Base-by-base conservation (phyloP, 2,888 invertebrate genomes). In the Blastobasis lacticolella region DNA sequence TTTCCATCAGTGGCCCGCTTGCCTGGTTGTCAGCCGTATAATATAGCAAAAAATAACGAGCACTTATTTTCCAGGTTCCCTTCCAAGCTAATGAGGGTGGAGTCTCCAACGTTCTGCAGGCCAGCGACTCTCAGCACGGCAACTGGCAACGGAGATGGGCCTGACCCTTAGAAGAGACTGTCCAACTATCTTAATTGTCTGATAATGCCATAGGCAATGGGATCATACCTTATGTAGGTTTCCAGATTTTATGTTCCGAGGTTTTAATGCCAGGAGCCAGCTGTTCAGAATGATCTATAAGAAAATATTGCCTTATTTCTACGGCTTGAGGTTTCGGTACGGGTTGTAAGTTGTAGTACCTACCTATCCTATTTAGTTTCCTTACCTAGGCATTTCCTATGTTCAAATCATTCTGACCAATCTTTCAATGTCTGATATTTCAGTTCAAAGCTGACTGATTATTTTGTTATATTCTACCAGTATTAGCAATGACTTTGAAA, bases 101-200 rank as follows among this genome's bases (percentile, higher is more conserved):
- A 0, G 61, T 81, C 6, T 75, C 82, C 49, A 88, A 88, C 70
- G 72, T 73, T 45, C 71, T 87, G 36, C 71, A 77, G 4, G 74
- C 70, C 7, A 77, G 76, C 58, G 87, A 85, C 62, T 58, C 75
- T 6, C 71, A 69, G 46, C 65, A 71, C 49, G 62, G 67, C 41
- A 62, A 65, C 45, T 43, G 63, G 42, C 84, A 83, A 79, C 77
- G 71, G 56, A 67, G 66, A 4, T 84, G 83, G 81, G 57, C 63
- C 49, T 78, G 63, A 74, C 49, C 42, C 10, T 9, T 8, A 42
- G n/a, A n/a, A 10, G 42, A 42, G 42, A 9, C 9, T 10, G 41
- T 6, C 9, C 8, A 10, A 42, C 42, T 5, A 9, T 6, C 7
- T 9, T 6, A 8, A 10, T 42, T n/a, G 42, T n/a, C 42, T 7